Evolutionary conservation across 2,888 invertebrate species (phyloP).

Genomic region (Polylopha cassiicola): DNA sequence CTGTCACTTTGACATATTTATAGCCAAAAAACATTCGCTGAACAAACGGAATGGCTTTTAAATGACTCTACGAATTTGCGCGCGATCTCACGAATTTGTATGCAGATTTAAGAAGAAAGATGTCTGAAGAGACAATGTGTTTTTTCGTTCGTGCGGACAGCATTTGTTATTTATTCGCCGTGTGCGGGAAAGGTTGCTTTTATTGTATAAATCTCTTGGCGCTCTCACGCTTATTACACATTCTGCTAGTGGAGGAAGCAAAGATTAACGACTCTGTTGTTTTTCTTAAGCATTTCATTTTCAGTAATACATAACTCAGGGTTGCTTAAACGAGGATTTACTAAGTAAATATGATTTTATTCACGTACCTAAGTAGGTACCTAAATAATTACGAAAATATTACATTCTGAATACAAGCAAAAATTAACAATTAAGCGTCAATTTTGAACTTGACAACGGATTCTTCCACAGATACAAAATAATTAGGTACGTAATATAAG

Average conservation of each 20-base stretch:
- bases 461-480: no score
- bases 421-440: no score
- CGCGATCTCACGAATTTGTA: slow-evolving; percentile 70
- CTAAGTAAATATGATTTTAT: no score
- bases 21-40: slow-evolving; percentile 61
- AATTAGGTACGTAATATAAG: no score
- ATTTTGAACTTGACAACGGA: no score
- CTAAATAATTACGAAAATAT: no score
- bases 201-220: slow-evolving; percentile 36
- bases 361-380: no score
- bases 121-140: slow-evolving; percentile 56
- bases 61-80: slow-evolving; percentile 72
- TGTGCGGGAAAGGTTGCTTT: slow-evolving; percentile 29
- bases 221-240: slow-evolving; percentile 25
- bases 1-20: slow-evolving; percentile 65
- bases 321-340: no score
- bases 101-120: slow-evolving; percentile 69
- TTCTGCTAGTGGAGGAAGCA: no score
- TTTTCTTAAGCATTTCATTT: slow-evolving; percentile 12
- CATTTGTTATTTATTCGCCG: slow-evolving; percentile 56
- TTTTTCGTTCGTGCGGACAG: slow-evolving; percentile 60
- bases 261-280: slow-evolving; percentile 20
- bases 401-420: no score
- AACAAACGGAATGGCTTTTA: slow-evolving; percentile 69
- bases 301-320: slow-evolving; percentile 2